phyloP scores from a whole-genome alignment of 2,888 invertebrate genomes.

The Digitonthophagus gazella region DNA sequence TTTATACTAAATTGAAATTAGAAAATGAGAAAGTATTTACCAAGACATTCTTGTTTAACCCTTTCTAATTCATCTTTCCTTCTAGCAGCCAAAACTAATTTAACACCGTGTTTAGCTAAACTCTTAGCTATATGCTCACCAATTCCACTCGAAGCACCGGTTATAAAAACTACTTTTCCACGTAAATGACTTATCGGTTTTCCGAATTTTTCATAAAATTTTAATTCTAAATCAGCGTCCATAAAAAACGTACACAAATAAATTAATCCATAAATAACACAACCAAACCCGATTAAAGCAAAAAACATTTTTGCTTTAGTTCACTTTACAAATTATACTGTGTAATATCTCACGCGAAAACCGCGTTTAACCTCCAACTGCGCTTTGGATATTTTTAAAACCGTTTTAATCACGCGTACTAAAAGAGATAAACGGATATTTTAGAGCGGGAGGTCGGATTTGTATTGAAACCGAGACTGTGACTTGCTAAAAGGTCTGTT shows the following conservation, averaged over 20 bases:
- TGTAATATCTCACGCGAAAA: too few species aligned
- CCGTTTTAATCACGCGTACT: not conserved
- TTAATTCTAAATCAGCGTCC: conserved; percentile 62
- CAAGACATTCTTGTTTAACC: conserved; percentile 65
- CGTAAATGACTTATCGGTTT: conserved; percentile 50
- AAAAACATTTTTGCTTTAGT: conserved; percentile 38
- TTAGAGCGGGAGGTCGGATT: not conserved
- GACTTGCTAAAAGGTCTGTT: too few species aligned
- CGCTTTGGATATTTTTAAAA: not conserved
- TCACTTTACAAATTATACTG: too few species aligned
- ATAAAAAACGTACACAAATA: conserved; percentile 55
- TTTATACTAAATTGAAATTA: conserved; percentile 11
- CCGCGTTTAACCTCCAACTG: not conserved
- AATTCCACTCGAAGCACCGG: conserved; percentile 82
- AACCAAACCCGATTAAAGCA: conserved; percentile 39
- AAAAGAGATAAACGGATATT: not conserved
- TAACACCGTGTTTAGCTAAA: conserved; percentile 64
- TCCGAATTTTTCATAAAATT: conserved; percentile 61
- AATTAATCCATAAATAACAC: conserved; percentile 52
- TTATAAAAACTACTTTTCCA: conserved; percentile 77
- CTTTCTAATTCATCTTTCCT: conserved; percentile 60
- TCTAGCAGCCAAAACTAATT: conserved; percentile 67
- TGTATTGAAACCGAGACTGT: not conserved
- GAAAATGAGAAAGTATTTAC: conserved; percentile 48
- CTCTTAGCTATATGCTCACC: conserved; percentile 71